Conservation (phyloP, 1,140 invertebrate species). For the Zaprionus lachaisei region DNA sequence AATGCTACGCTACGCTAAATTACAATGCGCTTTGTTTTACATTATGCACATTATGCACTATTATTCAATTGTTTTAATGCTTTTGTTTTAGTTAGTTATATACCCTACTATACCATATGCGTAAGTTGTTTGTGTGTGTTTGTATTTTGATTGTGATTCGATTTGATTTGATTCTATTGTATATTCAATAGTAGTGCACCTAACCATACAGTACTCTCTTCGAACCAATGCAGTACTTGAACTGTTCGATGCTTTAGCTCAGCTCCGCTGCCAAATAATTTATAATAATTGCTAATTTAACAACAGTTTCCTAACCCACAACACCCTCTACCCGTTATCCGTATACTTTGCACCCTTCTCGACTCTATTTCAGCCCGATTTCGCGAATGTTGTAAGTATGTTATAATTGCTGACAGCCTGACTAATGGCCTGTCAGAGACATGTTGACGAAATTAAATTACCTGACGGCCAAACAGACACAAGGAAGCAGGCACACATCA, state of each 20-base stretch:
- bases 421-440: slow-evolving; percentile 61
- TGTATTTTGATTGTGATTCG: slow-evolving; percentile 42
- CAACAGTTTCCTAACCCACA: slow-evolving; percentile 67
- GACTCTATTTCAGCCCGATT: slow-evolving; percentile 45
- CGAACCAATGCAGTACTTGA: slow-evolving; percentile 38
- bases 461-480: slow-evolving; percentile 19
- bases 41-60: slow-evolving; percentile 75
- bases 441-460: slow-evolving; percentile 30
- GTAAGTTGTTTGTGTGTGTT: slow-evolving; percentile 79
- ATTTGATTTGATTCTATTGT: slow-evolving; percentile 47
- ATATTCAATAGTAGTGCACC: slow-evolving; percentile 49
- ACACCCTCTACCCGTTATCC: background rate
- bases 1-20: slow-evolving; percentile 65
- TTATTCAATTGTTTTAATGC: slow-evolving; percentile 72
- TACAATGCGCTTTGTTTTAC: slow-evolving; percentile 78
- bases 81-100: slow-evolving; percentile 52
- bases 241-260: slow-evolving; percentile 56
- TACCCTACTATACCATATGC: slow-evolving; percentile 45
- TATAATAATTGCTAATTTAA: slow-evolving; percentile 81
- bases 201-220: slow-evolving; percentile 28
- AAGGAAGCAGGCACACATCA: slow-evolving; percentile 24
- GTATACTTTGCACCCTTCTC: slow-evolving; percentile 70
- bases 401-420: slow-evolving; percentile 55
- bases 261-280: slow-evolving; percentile 44
- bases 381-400: slow-evolving; percentile 55